phyloP scores from a whole-genome alignment of 2,113 vertebrate species.

The Protobothrops mucrosquamatus region DNA sequence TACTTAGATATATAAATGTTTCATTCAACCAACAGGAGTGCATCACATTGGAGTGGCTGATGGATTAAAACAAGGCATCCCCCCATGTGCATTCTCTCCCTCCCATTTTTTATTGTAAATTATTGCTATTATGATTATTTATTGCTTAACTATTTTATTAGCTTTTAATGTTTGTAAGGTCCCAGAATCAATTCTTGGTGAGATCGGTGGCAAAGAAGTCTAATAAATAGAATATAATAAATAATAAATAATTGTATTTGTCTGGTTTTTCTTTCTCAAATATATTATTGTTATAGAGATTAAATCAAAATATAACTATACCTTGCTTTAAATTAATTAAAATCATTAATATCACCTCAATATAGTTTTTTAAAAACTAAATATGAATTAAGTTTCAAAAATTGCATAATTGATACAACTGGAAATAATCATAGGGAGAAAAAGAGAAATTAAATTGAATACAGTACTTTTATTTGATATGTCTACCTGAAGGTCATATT shows the following conservation, averaged over 20 bases:
- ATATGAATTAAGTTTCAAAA: conserved; percentile 15
- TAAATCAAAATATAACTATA: not conserved
- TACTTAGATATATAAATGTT: not conserved
- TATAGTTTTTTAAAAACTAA: conserved; percentile 4
- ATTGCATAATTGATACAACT: not conserved
- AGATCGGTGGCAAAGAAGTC: not conserved
- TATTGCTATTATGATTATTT: not conserved
- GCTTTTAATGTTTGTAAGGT: not conserved
- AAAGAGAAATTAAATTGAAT: not conserved
- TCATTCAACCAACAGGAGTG: not conserved
- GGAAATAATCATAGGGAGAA: not conserved
- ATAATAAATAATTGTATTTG: not conserved
- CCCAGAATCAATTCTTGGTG: not conserved
- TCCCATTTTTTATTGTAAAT: not conserved
- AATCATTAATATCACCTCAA: not conserved
- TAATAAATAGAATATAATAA: not conserved
- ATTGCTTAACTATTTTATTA: not conserved
- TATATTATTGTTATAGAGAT: not conserved
- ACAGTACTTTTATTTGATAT: conserved; percentile 3
- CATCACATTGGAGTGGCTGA: too few relatives aligned
- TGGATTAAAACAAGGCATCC: too few relatives aligned
- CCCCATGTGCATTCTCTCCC: not conserved
- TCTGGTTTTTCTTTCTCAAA: not conserved
- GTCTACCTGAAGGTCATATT: not conserved
- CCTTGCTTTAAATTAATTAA: not conserved